Evolutionary conservation across 2,113 vertebrate genomes (phyloP).

Genomic region (Tachuris rubrigastra): DNA sequence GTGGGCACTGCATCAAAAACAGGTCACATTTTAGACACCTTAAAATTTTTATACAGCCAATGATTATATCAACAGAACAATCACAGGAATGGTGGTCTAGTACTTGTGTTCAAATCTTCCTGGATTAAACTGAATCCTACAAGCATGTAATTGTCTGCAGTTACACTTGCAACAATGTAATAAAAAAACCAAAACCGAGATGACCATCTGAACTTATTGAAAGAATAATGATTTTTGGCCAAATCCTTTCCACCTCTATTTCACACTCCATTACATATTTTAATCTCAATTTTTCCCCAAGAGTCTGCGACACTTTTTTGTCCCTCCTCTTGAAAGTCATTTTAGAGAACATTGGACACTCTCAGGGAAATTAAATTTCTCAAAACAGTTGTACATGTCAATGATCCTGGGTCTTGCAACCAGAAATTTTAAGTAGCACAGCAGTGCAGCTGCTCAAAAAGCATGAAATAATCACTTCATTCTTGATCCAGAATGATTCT

Average conservation of each 20-base stretch:
- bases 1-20: constrained; percentile 83
- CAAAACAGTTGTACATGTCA: background rate
- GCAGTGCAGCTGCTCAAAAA: background rate
- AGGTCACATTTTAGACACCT: background rate
- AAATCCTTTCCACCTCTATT: background rate
- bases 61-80: background rate
- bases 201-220: background rate
- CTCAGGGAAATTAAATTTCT: background rate
- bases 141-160: background rate
- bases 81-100: background rate
- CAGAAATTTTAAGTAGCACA: background rate
- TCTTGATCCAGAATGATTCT: background rate
- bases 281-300: background rate
- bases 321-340: background rate
- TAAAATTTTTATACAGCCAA: background rate
- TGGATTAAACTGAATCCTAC: background rate
- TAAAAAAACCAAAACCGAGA: background rate
- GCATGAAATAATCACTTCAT: background rate
- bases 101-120: background rate
- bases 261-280: background rate
- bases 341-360: background rate
- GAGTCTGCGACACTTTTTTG: background rate
- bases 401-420: background rate
- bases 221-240: background rate
- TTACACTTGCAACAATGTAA: background rate